phyloP scores from a whole-genome alignment of 2,113 vertebrate species.

The Bubo blakistoni region DNA sequence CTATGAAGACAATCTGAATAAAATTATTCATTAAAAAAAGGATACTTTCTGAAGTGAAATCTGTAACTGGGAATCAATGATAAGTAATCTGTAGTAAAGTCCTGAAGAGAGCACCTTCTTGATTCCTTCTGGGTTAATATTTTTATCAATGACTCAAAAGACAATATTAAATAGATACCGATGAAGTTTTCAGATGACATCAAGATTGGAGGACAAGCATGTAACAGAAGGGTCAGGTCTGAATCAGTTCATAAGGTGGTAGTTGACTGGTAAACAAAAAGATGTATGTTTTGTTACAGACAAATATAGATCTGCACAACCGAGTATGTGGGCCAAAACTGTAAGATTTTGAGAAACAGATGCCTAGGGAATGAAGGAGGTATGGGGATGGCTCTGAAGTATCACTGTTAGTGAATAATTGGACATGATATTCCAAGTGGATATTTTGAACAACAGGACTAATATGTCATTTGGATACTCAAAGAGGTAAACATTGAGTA shows the following conservation, averaged over 20 bases:
- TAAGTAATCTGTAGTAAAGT: not conserved
- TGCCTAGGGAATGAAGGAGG: not conserved
- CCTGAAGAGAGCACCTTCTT: not conserved
- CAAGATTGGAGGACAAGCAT: not conserved
- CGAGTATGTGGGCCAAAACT: not conserved
- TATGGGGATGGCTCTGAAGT: not conserved
- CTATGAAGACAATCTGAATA: not conserved
- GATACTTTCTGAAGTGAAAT: not conserved
- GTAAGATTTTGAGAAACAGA: not conserved
- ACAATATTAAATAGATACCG: not conserved
- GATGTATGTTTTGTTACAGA: not conserved
- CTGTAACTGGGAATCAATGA: fast-evolving
- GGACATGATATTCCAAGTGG: not conserved
- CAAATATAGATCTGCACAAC: not conserved
- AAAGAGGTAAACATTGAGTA: not conserved
- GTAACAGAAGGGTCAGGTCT: not conserved
- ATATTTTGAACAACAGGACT: not conserved
- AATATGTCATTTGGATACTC: not conserved
- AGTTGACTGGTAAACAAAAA: not conserved
- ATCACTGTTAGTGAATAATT: not conserved
- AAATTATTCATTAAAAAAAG: not conserved
- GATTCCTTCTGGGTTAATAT: not conserved
- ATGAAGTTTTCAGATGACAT: not conserved
- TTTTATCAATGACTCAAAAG: not conserved
- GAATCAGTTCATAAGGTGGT: not conserved